phyloP scores from a whole-genome alignment of 1,140 invertebrate genomes.

The Drosophila arawakana region DNA sequence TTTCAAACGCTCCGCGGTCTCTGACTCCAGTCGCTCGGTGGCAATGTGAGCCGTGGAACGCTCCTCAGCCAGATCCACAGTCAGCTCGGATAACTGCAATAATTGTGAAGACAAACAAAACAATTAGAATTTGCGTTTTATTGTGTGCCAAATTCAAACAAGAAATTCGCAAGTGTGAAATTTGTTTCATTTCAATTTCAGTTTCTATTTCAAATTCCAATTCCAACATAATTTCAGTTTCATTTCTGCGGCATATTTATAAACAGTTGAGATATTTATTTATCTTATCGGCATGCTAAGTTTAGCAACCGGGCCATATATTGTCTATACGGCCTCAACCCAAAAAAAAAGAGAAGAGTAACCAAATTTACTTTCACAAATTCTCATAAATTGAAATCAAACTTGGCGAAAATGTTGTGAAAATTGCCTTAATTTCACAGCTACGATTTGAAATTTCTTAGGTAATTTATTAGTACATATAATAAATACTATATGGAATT shows the following conservation, averaged over 20 bases:
- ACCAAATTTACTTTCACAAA: slow-evolving; percentile 14
- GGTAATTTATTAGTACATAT: neutral
- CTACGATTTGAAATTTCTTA: neutral
- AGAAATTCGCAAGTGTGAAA: slow-evolving; percentile 12
- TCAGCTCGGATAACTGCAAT: slow-evolving; percentile 94
- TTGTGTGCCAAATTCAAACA: slow-evolving; percentile 12
- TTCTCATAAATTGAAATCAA: neutral
- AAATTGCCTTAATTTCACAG: neutral
- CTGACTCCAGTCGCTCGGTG: slow-evolving; percentile 94
- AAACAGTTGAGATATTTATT: slow-evolving; percentile 44
- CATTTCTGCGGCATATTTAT: slow-evolving; percentile 39
- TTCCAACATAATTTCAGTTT: slow-evolving; percentile 20
- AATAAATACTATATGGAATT: no score
- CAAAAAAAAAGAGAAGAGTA: slow-evolving; percentile 9
- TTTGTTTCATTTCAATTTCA: slow-evolving; percentile 26
- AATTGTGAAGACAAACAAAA: slow-evolving; percentile 74
- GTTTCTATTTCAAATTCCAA: neutral
- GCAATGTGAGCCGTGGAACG: slow-evolving; percentile 94
- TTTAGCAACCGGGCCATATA: slow-evolving; percentile 5
- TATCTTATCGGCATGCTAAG: slow-evolving; percentile 38
- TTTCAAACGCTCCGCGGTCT: slow-evolving; percentile 91
- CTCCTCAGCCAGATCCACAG: slow-evolving; percentile 95
- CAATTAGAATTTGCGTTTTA: neutral
- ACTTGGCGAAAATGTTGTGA: neutral
- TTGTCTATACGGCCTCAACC: slow-evolving; percentile 26